phyloP scores from a whole-genome alignment of 2,888 invertebrate genomes.

The Bombylius discolor region DNA sequence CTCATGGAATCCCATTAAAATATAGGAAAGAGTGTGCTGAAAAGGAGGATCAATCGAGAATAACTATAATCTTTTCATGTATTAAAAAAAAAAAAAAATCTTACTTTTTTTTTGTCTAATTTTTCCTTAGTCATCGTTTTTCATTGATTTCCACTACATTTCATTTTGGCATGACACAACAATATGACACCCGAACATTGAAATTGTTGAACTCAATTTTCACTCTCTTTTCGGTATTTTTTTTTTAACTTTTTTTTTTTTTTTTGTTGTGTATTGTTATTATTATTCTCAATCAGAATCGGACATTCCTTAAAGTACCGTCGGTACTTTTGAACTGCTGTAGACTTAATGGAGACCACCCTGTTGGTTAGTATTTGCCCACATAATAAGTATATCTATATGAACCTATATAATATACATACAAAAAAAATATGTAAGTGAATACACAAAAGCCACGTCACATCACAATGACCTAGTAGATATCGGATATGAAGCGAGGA shows the following conservation, averaged over 20 bases:
- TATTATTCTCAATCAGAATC: not conserved
- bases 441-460: too few relatives aligned
- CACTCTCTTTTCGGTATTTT: slow-evolving; percentile 7
- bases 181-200: slow-evolving; percentile 15
- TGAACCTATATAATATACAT: not conserved
- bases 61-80: not conserved
- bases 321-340: slow-evolving; percentile 8
- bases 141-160: slow-evolving; percentile 15
- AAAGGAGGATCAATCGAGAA: slow-evolving; percentile 1
- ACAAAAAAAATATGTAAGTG: too few relatives aligned
- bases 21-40: not conserved
- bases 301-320: not conserved
- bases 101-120: too few relatives aligned
- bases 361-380: slow-evolving; percentile 4
- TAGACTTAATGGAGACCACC: slow-evolving; percentile 15
- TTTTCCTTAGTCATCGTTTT: not conserved
- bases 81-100: not conserved
- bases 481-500: too few relatives aligned
- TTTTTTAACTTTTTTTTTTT: not conserved
- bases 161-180: slow-evolving; percentile 18
- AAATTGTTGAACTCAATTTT: not conserved
- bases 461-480: too few relatives aligned
- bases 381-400: not conserved
- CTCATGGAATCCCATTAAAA: slow-evolving; percentile 1
- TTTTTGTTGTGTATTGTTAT: too few relatives aligned